Evolutionary conservation across 2,797 vertebrate species (phyloP).

Genomic region (Taenioides sp.): DNA sequence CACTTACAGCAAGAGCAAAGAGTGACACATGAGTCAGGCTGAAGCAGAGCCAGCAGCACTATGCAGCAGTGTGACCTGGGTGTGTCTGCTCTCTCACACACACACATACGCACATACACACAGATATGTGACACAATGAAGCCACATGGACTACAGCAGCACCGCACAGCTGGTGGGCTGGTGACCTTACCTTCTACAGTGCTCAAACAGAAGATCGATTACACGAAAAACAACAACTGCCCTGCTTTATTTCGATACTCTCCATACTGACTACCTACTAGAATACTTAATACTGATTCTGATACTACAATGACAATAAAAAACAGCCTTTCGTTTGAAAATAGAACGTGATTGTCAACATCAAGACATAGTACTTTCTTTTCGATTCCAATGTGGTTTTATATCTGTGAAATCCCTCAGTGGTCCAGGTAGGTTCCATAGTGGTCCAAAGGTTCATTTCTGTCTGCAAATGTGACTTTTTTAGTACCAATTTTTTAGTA

Average conservation of each 20-base stretch:
- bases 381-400: too few relatives aligned
- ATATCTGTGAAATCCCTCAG: too few relatives aligned
- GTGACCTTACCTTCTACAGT: not conserved
- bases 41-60: constrained; percentile 60
- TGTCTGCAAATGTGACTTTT: too few relatives aligned
- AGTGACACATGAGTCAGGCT: constrained; percentile 25
- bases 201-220: not conserved
- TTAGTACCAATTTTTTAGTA: too few relatives aligned
- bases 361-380: too few relatives aligned
- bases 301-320: too few relatives aligned
- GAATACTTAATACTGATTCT: too few relatives aligned
- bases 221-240: not conserved
- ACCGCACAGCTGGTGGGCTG: not conserved
- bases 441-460: too few relatives aligned
- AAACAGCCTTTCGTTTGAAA: too few relatives aligned
- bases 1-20: not conserved
- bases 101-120: not conserved
- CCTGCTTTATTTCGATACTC: not conserved
- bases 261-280: too few relatives aligned
- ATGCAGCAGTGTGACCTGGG: constrained; percentile 64
- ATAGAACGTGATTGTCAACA: too few relatives aligned
- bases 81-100: constrained; percentile 29
- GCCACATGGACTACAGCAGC: not conserved
- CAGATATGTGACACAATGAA: not conserved
- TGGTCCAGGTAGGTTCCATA: too few relatives aligned